phyloP scores from a whole-genome alignment of 2,888 invertebrate genomes.

The Esperia sulphurella region DNA sequence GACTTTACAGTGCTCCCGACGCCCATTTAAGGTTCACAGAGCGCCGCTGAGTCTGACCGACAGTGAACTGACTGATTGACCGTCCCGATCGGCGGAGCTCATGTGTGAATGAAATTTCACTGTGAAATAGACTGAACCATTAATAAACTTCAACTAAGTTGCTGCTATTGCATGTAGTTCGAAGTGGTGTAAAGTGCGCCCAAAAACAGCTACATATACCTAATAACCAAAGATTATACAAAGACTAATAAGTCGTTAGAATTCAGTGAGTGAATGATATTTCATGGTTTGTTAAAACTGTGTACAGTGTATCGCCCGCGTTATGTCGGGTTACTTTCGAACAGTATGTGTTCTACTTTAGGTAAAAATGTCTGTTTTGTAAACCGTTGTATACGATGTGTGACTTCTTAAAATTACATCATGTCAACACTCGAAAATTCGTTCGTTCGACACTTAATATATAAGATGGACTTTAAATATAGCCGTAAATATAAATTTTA shows the following conservation, averaged over 20 bases:
- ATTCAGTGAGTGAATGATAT: conserved; percentile 20
- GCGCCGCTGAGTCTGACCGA: conserved; percentile 72
- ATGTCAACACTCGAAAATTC: conserved; percentile 53
- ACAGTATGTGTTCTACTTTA: conserved; percentile 27
- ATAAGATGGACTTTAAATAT: conserved; percentile 60
- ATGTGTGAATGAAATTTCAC: conserved; percentile 6
- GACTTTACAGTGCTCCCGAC: conserved; percentile 95
- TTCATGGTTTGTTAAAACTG: conserved; percentile 16
- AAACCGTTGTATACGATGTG: conserved; percentile 78
- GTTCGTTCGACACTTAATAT: conserved; percentile 60
- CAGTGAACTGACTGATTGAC: conserved; percentile 43
- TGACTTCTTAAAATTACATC: conserved; percentile 64
- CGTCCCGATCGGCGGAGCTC: conserved; percentile 60
- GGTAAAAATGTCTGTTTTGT: conserved; percentile 47
- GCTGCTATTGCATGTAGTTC: conserved; percentile 4
- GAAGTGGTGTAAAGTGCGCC: conserved; percentile 12
- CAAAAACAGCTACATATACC: conserved; percentile 20
- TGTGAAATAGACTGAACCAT: conserved; percentile 18
- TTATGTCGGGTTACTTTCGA: conserved; percentile 20
- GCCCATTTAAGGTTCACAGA: conserved; percentile 86
- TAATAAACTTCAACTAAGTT: conserved; percentile 21
- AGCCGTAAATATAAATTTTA: conserved; percentile 68
- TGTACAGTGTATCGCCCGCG: conserved; percentile 29
- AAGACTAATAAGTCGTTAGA: conserved; percentile 11
- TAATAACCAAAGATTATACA: conserved; percentile 43